These are phyloP conservation scores for Ceramica pisi DNA, from an alignment of 2,888 invertebrate species.

Conservation along the genomic window DNA sequence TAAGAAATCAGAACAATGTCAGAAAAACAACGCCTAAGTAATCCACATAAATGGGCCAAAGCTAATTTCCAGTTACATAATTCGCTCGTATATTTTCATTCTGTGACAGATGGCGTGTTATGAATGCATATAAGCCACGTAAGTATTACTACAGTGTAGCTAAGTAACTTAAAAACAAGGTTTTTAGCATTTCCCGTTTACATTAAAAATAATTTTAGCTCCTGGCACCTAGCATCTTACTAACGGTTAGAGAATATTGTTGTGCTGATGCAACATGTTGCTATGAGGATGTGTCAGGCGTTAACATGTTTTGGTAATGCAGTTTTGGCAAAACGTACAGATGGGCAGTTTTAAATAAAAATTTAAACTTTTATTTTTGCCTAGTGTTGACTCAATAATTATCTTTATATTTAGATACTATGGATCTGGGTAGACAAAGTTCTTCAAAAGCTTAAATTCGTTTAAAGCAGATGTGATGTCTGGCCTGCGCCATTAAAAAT, in stretches of 20 bases:
- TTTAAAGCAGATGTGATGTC: background rate
- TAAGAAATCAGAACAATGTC: constrained; percentile 29
- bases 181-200: constrained; percentile 17
- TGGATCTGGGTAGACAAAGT: too few relatives aligned
- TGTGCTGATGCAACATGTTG: constrained; percentile 39
- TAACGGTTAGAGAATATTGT: constrained; percentile 22
- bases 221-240: constrained; percentile 47
- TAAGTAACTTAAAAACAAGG: constrained; percentile 41
- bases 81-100: constrained; percentile 59
- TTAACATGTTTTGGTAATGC: background rate
- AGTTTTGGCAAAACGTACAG: background rate
- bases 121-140: constrained; percentile 47
- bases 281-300: constrained; percentile 52
- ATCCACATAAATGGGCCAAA: constrained; percentile 34
- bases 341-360: too few relatives aligned
- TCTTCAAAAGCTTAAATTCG: too few relatives aligned
- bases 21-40: constrained; percentile 32
- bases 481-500: constrained; percentile 1
- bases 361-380: background rate
- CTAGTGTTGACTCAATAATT: too few relatives aligned
- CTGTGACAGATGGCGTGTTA: constrained; percentile 60
- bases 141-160: constrained; percentile 34
- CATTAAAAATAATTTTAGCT: constrained; percentile 29
- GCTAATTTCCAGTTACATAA: constrained; percentile 59
- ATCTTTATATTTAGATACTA: too few relatives aligned